Evolutionary conservation across 2,797 vertebrate genomes (phyloP), one percentile per base, ranked within the genome.

Genomic region (Paguma larvata): DNA sequence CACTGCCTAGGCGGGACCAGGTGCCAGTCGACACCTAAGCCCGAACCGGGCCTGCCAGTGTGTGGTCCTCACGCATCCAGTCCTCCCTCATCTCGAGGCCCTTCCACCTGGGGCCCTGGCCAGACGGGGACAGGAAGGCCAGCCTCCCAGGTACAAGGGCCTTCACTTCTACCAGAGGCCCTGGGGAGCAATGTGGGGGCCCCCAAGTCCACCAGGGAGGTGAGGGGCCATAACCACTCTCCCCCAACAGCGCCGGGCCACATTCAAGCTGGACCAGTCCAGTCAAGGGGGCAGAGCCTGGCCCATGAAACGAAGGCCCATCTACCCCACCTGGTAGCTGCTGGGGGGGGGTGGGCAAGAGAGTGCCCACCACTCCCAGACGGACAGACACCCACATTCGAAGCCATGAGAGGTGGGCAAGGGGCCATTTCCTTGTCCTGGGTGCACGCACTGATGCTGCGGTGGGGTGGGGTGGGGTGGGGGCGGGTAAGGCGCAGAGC

Each of bases 381-480:
- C 23, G 19, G 13, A 21, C 30, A 44, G 38, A 46, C 56, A 63
- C 21, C 48, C 86, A 13, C 15, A 1, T 34, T 77, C 41, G 11
- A 14, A 23, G 62, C 62, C 19, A 1, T 5, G 5, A 44, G 4
- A 7, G 11, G 23, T 1, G 2, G 30, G 30, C 16, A 32, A 25
- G 7, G 6, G 41, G 6, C 41, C 30, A 5, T 56, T 21, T 13
- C 38, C 80, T 41, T 21, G 6, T 5, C 6, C 79, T 3, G 5
- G 78, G 32, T 23, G 14, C 51, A 19, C 21, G 15, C n/a, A 21
- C 3, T 13, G 68, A 23, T 41, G 19, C 34, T 70, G 38, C 2
- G 38, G 38, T 38, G 38, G 38, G 38, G 38, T 38, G 38, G 38
- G 38, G 38, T 38, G 21, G 19, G 5, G 34, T 4, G n/a, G 13